Evolutionary conservation across 2,797 vertebrate genomes (phyloP), one percentile per base, ranked within the genome.

Genomic region (Lepilemur ruficaudatus): DNA sequence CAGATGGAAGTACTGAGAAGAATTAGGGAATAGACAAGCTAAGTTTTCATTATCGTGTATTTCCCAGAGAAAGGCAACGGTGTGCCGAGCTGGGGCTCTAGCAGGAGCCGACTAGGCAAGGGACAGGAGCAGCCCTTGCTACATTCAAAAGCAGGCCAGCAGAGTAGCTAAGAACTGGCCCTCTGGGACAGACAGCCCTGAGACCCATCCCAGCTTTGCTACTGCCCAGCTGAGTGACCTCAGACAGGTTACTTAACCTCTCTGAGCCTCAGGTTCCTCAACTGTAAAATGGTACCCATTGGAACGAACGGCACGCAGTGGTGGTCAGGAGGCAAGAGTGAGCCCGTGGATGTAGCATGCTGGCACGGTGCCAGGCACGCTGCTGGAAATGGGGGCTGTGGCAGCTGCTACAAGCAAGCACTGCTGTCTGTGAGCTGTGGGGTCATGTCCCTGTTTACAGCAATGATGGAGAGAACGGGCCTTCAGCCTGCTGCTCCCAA

Each of bases 251-350:
- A 38, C 10, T 88, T 28, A 63, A 59, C 57, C 22, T 91, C 82
- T 85, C 73, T 67, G 69, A 79, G 57, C 86, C 72, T 94, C 23
- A 1, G 32, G 18, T 18, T 32, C 70, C 50, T 92, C 80, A 43
- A 88, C 52, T 81, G 35, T 76, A 63, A 92, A 93, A 76, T 14
- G 61, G 82, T 28, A 7, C 52, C 50, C 32, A 11, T 0, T 35
- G 52, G 46, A 35, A 10, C 52, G 70, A 30, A 76, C 61, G 75
- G 52, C 38, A 20, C 59, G 46, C 35, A 30, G 3, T 52, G 76
- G 35, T 32, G 35, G 12, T 32, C 32, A 35, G 35, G 18, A 95
- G 61, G 61, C 32, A 70, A 76, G 50, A 48, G 38, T 0, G 38
- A 76, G 11, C 61, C 48, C 4, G 0, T 12, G 20, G 52, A 6